These are phyloP conservation scores for Cynoglossus semilaevis DNA, from an alignment of 2,113 vertebrate species.

Conservation along the genomic window DNA sequence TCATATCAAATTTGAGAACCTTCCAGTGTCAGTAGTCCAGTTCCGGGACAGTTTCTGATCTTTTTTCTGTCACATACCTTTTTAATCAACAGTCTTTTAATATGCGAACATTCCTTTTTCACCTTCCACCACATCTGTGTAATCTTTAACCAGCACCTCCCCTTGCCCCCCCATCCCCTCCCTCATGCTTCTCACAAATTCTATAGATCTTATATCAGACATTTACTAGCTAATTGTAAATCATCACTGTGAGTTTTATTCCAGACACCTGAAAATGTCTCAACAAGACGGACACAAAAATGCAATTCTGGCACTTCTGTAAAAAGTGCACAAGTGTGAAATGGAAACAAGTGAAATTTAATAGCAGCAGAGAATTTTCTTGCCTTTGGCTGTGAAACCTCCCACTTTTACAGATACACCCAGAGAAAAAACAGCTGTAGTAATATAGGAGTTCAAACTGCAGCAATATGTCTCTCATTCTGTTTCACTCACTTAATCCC, in stretches of 20 bases:
- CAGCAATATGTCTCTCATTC: conserved; percentile 20
- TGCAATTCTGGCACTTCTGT: conserved; percentile 27
- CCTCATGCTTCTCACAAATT: conserved; percentile 27
- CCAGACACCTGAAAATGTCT: conserved; percentile 44
- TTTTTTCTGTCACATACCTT: too few relatives aligned
- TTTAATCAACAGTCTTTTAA: conserved; percentile 28
- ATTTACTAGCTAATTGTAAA: conserved; percentile 40
- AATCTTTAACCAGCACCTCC: conserved; percentile 34
- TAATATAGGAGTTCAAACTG: background rate
- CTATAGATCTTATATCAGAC: conserved; percentile 22
- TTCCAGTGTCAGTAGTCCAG: too few relatives aligned
- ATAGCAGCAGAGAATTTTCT: conserved; percentile 32
- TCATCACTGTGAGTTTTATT: conserved; percentile 39
- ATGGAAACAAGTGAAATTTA: conserved; percentile 47
- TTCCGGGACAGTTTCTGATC: too few relatives aligned
- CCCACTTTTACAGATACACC: conserved; percentile 13
- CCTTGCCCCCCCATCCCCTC: background rate
- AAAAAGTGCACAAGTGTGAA: conserved; percentile 19
- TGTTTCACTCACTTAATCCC: conserved; percentile 8
- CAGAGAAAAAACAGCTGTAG: conserved; percentile 29
- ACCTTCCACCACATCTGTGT: conserved; percentile 40
- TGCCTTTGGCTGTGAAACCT: conserved; percentile 22
- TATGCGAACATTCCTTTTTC: conserved; percentile 26
- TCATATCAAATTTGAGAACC: too few relatives aligned
- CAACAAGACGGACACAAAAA: conserved; percentile 36